These are phyloP conservation scores for Polyommatus icarus DNA, from an alignment of 2,888 invertebrate species.

Conservation along the genomic window DNA sequence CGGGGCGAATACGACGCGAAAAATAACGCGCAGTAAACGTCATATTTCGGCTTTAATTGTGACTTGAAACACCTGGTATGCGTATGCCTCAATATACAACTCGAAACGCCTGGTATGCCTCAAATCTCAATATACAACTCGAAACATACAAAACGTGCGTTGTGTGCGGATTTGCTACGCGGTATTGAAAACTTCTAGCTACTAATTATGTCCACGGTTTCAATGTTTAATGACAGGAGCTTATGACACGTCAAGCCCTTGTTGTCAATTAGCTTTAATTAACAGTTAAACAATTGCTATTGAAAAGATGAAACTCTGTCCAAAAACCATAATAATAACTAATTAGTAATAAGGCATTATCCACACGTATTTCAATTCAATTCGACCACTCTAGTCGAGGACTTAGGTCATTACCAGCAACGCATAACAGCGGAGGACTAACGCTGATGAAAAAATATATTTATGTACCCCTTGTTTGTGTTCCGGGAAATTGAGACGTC, in stretches of 20 bases:
- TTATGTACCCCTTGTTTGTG: neutral
- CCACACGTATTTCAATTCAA: neutral
- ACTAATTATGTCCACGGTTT: too few species aligned
- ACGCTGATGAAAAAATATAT: conserved; percentile 26
- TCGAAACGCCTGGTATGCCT: neutral
- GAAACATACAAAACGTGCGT: too few species aligned
- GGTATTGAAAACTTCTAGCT: too few species aligned
- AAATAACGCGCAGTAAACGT: neutral
- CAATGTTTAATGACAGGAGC: too few species aligned
- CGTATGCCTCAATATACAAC: neutral
- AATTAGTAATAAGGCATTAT: too few species aligned
- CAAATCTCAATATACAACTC: neutral
- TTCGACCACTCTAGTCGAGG: neutral
- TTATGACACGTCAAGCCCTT: neutral
- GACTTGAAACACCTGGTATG: too few species aligned
- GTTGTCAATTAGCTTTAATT: neutral
- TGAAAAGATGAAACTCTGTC: too few species aligned
- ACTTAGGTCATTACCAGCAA: neutral
- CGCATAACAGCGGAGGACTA: neutral
- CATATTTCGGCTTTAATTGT: neutral
- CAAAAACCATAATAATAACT: too few species aligned
- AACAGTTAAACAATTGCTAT: too few species aligned
- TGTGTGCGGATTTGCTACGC: too few species aligned
- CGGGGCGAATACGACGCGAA: neutral
- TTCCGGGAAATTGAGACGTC: conserved; percentile 7